Evolutionary conservation across 2,888 invertebrate species (phyloP).

Genomic region (Asteroscopus sphinx): DNA sequence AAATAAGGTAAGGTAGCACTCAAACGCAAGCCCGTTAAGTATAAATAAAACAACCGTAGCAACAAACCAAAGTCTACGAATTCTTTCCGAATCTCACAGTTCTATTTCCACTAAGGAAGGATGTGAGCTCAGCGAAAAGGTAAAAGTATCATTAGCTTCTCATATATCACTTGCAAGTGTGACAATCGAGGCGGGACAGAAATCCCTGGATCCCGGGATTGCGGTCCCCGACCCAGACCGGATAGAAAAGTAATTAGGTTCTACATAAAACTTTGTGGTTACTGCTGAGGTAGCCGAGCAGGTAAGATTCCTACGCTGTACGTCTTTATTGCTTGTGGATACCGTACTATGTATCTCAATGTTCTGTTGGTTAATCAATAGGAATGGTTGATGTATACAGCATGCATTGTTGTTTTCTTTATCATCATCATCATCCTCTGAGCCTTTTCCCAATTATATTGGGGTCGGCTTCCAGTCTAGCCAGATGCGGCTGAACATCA

Average conservation of each 20-base stretch:
- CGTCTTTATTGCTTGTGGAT: not conserved
- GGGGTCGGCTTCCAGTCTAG: no score
- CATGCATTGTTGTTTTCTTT: no score
- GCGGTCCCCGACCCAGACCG: constrained; percentile 33
- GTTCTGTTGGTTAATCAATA: not conserved
- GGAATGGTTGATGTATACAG: no score
- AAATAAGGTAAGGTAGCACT: no score
- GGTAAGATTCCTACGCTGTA: constrained; percentile 26
- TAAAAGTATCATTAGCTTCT: constrained; percentile 57
- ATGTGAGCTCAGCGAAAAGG: constrained; percentile 30
- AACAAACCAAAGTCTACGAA: not conserved
- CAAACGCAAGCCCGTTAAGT: no score
- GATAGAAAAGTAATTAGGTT: constrained; percentile 66
- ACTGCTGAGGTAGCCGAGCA: constrained; percentile 19
- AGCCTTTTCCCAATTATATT: no score
- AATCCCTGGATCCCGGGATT: constrained; percentile 42
- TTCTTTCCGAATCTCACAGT: constrained; percentile 3
- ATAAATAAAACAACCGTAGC: no score
- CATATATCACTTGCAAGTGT: constrained; percentile 57
- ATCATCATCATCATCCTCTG: no score
- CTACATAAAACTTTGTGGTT: constrained; percentile 46
- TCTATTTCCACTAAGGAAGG: constrained; percentile 13
- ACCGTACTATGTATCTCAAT: not conserved
- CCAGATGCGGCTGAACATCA: no score
- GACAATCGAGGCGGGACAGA: constrained; percentile 50